Percentiles rank a stretch among this genome's conserved stretches.
phyloP scores from a whole-genome alignment of 2,113 vertebrate species.

The Odontesthes bonariensis region DNA sequence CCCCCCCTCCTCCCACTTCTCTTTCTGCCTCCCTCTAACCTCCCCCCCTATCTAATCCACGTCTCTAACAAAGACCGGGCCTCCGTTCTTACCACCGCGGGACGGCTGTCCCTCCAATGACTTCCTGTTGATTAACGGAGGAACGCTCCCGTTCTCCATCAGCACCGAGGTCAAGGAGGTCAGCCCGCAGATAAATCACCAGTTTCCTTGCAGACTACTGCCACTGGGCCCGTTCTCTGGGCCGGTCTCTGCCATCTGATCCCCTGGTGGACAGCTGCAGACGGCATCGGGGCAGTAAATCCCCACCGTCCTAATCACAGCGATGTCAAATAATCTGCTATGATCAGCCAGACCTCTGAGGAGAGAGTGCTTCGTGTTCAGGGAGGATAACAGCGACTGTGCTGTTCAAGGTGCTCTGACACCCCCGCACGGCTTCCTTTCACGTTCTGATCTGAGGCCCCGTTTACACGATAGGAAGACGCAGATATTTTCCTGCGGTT shows the following conservation, averaged over 20 bases:
- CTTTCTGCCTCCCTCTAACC: slow-evolving; percentile 30
- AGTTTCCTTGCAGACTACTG: slow-evolving; percentile 1
- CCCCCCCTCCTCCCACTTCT: no score
- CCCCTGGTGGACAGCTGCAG: slow-evolving; percentile 41
- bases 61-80: slow-evolving; percentile 63
- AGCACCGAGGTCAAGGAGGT: slow-evolving; percentile 37
- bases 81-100: slow-evolving; percentile 31
- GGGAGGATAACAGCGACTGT: not conserved
- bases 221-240: not conserved
- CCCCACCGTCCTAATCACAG: slow-evolving; percentile 35
- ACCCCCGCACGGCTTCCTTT: not conserved
- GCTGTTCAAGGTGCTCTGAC: rapidly evolving
- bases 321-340: slow-evolving; percentile 37
- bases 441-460: not conserved
- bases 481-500: no score
- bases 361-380: not conserved
- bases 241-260: not conserved
- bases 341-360: slow-evolving; percentile 12
- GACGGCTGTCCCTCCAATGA: slow-evolving; percentile 52
- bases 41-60: slow-evolving; percentile 2
- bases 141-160: not conserved
- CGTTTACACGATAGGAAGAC: no score
- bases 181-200: slow-evolving; percentile 55
- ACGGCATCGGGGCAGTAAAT: slow-evolving; percentile 16
- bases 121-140: slow-evolving; percentile 70